These are phyloP conservation scores for Melanchra persicariae DNA, from an alignment of 2,888 invertebrate genomes.

Conservation along the genomic window DNA sequence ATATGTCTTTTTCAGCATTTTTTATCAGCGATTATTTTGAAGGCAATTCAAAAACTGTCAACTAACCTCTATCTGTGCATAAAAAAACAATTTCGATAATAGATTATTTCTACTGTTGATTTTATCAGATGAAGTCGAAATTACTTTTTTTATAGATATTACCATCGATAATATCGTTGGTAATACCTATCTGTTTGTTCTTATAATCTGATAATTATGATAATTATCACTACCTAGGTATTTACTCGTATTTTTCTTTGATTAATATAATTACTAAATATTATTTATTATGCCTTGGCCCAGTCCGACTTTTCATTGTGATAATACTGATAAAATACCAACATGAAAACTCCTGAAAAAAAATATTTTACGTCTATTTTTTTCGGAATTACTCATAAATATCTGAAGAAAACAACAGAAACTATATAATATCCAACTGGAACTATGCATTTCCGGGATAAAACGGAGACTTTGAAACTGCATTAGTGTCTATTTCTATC, in stretches of 20 bases:
- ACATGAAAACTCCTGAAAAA: background rate
- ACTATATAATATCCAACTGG: background rate
- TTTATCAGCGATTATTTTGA: constrained; percentile 36
- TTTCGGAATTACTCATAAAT: background rate
- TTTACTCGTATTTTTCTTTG: too few species aligned
- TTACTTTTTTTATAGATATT: background rate
- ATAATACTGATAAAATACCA: background rate
- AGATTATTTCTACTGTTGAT: constrained; percentile 1
- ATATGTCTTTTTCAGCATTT: constrained; percentile 6
- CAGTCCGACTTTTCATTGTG: background rate
- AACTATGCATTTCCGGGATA: background rate
- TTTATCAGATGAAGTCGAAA: constrained; percentile 1
- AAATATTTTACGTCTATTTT: background rate
- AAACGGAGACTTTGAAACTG: too few species aligned
- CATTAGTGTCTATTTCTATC: too few species aligned
- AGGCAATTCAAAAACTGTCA: constrained; percentile 37
- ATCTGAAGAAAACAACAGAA: background rate
- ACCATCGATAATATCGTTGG: background rate
- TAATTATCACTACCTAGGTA: too few species aligned
- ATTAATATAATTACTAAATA: too few species aligned
- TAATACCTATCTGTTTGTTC: background rate
- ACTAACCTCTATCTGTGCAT: constrained; percentile 11
- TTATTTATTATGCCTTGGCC: background rate
- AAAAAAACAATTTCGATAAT: constrained; percentile 18
- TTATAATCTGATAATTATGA: too few species aligned